A percentile compares a stretch with the other conserved stretches of the same genome.
These are phyloP conservation scores for Idaea straminata DNA, from an alignment of 2,888 invertebrate species.

Conservation along the genomic window DNA sequence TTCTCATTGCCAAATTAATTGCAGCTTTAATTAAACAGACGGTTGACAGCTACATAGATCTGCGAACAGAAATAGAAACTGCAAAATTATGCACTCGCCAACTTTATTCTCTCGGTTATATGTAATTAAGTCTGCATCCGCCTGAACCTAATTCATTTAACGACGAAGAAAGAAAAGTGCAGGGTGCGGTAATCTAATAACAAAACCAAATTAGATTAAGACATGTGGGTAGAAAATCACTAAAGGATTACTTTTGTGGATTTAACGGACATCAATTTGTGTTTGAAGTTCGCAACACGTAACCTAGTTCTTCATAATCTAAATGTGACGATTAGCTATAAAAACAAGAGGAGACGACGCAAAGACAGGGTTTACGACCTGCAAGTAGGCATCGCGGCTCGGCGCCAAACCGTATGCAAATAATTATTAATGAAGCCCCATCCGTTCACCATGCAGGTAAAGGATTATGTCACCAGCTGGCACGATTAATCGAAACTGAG, in stretches of 20 bases:
- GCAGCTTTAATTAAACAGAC: slow-evolving; percentile 33
- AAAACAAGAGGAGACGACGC: slow-evolving; percentile 10
- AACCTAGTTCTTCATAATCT: slow-evolving; percentile 18
- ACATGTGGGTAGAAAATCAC: slow-evolving; percentile 19
- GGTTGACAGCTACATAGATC: slow-evolving; percentile 28
- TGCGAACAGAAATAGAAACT: slow-evolving; percentile 27
- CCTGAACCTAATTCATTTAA: slow-evolving; percentile 31
- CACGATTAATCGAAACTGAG: slow-evolving; percentile 18
- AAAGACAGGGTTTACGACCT: slow-evolving; percentile 21
- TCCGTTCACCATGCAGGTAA: slow-evolving; percentile 24
- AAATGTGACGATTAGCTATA: slow-evolving; percentile 15
- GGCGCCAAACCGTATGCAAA: slow-evolving; percentile 20
- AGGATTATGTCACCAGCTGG: slow-evolving; percentile 24
- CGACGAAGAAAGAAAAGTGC: slow-evolving; percentile 19
- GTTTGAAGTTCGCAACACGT: neutral
- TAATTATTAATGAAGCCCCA: slow-evolving; percentile 23
- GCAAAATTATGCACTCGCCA: slow-evolving; percentile 28
- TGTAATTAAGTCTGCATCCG: slow-evolving; percentile 32
- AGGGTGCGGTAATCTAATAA: slow-evolving; percentile 33
- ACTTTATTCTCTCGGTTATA: slow-evolving; percentile 23
- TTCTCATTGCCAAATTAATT: slow-evolving; percentile 25
- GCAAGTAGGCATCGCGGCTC: slow-evolving; percentile 7
- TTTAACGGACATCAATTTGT: slow-evolving; percentile 2
- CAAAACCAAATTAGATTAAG: slow-evolving; percentile 30
- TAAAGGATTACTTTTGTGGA: slow-evolving; percentile 19